Evolutionary conservation across 2,888 invertebrate genomes (phyloP).

Genomic region (Calephelis perditalis): DNA sequence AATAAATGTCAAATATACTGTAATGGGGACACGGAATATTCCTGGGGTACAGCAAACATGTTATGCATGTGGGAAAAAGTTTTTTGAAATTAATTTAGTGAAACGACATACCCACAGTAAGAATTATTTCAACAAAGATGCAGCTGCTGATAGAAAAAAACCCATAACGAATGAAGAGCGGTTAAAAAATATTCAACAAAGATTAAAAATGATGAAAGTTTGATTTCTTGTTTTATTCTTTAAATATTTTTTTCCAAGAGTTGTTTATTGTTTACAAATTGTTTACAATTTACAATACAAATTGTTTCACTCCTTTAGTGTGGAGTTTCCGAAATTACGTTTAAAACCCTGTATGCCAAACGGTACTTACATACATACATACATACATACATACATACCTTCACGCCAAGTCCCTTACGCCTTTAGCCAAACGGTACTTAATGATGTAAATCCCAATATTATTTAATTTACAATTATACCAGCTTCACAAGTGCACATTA

Average conservation of each 20-base stretch:
- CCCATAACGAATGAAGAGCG: conserved; percentile 28
- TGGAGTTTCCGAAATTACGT: too few relatives aligned
- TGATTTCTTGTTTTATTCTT: conserved; percentile 27
- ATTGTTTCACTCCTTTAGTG: too few relatives aligned
- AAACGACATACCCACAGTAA: not conserved
- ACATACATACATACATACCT: too few relatives aligned
- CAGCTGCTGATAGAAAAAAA: not conserved
- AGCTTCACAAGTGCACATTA: too few relatives aligned
- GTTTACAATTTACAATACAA: too few relatives aligned
- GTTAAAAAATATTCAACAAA: conserved; percentile 30
- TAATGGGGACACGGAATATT: not conserved
- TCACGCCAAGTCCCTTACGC: too few relatives aligned
- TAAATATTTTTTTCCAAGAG: not conserved
- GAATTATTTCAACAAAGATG: not conserved
- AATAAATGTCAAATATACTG: not conserved
- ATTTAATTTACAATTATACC: too few relatives aligned
- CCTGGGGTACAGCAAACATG: not conserved
- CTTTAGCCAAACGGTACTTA: too few relatives aligned
- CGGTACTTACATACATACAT: too few relatives aligned
- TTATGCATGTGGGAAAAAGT: not conserved
- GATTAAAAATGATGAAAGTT: conserved; percentile 31
- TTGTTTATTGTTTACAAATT: too few relatives aligned
- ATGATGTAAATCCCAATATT: too few relatives aligned
- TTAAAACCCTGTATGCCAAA: too few relatives aligned
- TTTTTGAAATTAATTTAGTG: not conserved